Conservation (phyloP, 2,113 vertebrate species). For the Pelusios castaneus region DNA sequence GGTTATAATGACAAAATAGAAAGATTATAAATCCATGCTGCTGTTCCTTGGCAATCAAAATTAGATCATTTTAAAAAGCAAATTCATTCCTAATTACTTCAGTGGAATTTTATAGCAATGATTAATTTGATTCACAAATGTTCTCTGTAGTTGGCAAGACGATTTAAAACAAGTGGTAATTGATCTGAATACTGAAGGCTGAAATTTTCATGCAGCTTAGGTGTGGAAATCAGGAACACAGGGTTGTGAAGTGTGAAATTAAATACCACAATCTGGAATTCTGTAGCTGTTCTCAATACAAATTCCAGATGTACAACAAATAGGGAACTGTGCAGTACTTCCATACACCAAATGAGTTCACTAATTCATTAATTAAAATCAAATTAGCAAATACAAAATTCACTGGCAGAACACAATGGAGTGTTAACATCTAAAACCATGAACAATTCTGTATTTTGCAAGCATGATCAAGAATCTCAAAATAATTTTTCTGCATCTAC, state of each 20-base stretch:
- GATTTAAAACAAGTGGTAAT: background rate
- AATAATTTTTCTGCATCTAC: background rate
- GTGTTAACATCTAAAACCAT: background rate
- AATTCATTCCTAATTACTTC: background rate
- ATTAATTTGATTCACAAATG: background rate
- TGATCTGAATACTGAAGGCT: background rate
- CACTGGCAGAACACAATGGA: background rate
- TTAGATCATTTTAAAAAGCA: background rate
- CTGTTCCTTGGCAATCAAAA: background rate
- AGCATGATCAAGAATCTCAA: background rate
- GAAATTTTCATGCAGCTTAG: background rate
- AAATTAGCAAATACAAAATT: background rate
- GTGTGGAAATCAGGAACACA: accelerated
- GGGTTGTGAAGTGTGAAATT: background rate
- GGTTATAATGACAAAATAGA: background rate
- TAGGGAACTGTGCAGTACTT: background rate
- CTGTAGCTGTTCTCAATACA: accelerated
- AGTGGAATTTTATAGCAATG: background rate
- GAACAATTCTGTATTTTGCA: background rate
- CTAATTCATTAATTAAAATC: accelerated
- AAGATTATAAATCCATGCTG: background rate
- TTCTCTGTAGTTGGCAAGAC: background rate
- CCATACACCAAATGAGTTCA: accelerated
- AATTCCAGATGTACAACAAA: background rate
- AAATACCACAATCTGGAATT: accelerated